These are phyloP conservation scores for Acleris cristana DNA, from an alignment of 2,888 invertebrate genomes.

Conservation along the genomic window DNA sequence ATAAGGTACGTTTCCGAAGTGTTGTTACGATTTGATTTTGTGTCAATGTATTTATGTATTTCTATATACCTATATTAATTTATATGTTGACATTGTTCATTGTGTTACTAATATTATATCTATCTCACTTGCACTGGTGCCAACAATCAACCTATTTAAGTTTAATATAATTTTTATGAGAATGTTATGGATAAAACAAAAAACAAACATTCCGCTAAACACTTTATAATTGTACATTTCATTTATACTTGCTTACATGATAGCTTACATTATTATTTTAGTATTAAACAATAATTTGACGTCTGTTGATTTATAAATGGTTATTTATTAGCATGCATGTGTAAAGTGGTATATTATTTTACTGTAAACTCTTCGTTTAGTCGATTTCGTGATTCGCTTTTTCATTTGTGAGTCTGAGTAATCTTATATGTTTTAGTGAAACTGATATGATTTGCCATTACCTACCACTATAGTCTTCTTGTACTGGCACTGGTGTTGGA, in stretches of 20 bases:
- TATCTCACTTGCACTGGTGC: slow-evolving; percentile 71
- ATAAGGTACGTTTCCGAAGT: slow-evolving; percentile 80
- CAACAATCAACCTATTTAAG: slow-evolving; percentile 52
- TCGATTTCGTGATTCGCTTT: slow-evolving; percentile 35
- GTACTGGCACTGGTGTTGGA: slow-evolving; percentile 82
- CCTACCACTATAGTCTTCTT: slow-evolving; percentile 80
- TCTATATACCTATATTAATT: slow-evolving; percentile 54
- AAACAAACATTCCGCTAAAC: slow-evolving; percentile 57
- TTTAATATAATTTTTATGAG: slow-evolving; percentile 54
- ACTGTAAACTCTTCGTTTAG: slow-evolving; percentile 57
- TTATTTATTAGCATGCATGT: slow-evolving; percentile 74
- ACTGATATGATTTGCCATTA: slow-evolving; percentile 73
- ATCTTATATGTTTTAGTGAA: slow-evolving; percentile 61
- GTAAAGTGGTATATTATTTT: slow-evolving; percentile 63
- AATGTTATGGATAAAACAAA: slow-evolving; percentile 76
- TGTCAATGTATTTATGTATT: slow-evolving; percentile 71
- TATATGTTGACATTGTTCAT: slow-evolving; percentile 55
- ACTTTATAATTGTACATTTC: slow-evolving; percentile 47
- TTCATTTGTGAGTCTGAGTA: slow-evolving; percentile 50
- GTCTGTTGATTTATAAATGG: slow-evolving; percentile 61
- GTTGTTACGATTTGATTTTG: slow-evolving; percentile 74
- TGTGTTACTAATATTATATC: slow-evolving; percentile 66
- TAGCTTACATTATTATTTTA: slow-evolving; percentile 67
- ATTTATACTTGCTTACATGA: slow-evolving; percentile 70
- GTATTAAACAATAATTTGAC: slow-evolving; percentile 53